Conservation (phyloP, 2,888 invertebrate genomes). For the Pterostichus madidus region DNA sequence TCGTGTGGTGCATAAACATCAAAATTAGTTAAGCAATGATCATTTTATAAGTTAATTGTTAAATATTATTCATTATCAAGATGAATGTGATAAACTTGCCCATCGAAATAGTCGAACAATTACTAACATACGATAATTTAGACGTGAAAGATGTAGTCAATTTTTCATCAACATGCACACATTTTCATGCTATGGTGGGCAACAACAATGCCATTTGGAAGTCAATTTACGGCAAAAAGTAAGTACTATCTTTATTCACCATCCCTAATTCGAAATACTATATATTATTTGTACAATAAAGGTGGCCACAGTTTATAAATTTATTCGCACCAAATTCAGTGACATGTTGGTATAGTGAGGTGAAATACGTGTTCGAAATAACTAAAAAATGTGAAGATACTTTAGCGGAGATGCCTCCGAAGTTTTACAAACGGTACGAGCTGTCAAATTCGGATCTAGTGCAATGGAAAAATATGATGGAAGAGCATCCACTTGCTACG, state of each 20-base stretch:
- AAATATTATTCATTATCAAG: conserved; percentile 42
- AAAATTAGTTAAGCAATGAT: conserved; percentile 45
- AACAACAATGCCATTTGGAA: conserved; percentile 78
- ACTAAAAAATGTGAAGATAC: conserved; percentile 73
- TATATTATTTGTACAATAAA: conserved; percentile 69
- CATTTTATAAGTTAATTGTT: conserved; percentile 43
- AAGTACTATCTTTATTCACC: conserved; percentile 67
- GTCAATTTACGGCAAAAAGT: conserved; percentile 77
- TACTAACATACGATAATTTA: conserved; percentile 71
- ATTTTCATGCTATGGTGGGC: conserved; percentile 77
- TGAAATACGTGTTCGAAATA: conserved; percentile 73
- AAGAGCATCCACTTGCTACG: conserved; percentile 76
- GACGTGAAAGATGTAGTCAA: conserved; percentile 77
- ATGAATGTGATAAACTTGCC: conserved; percentile 73
- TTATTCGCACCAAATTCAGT: conserved; percentile 73
- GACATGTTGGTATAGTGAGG: conserved; percentile 75
- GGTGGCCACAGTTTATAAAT: conserved; percentile 76
- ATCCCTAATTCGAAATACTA: conserved; percentile 6
- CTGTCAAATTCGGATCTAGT: conserved; percentile 76
- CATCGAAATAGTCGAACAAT: conserved; percentile 74
- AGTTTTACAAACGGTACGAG: conserved; percentile 77
- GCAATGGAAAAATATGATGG: conserved; percentile 76
- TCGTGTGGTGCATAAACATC: conserved; percentile 10
- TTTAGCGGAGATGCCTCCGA: conserved; percentile 77
- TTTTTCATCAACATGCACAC: conserved; percentile 79